Evolutionary conservation across 2,797 vertebrate genomes (phyloP), one percentile per base, ranked within the genome.

Genomic region (Cottoperca gobio): DNA sequence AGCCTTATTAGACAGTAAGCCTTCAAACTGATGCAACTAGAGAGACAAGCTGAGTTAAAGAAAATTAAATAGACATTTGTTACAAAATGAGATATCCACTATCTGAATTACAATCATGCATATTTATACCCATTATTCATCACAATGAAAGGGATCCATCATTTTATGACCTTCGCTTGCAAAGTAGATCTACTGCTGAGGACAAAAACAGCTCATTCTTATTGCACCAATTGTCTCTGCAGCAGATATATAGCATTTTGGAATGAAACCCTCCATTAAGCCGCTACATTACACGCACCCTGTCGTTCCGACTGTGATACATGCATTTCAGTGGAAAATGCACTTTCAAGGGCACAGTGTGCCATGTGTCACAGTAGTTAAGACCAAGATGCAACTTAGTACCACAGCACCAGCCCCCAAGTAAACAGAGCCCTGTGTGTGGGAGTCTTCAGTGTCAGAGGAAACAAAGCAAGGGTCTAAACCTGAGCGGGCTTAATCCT

Each of bases 401-500:
- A 71, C 52, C 74, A 26, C 42, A 59, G 49, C 60, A 42, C 53
- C 72, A 53, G 50, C 78, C 73, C 54, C 82, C 73, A 49, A 60
- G 82, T 85, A 88, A 84, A 88, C 86, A 88, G 50, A 65, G 62
- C 49, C 70, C 83, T 70, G 86, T 79, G 88, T 83, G 86, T 70
- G 86, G 73, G 78, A 72, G 86, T 81, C 86, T 67, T 92, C 73
- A 67, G 77, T 90, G 88, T 86, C 82, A 83, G 55, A 63, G 78
- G 77, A 89, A 86, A 93, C 90, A 92, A 92, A 94, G 90, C 86
- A 73, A 82, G 80, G 80, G 80, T 88, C 89, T 91, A 76, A 91
- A 92, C 89, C 90, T 89, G 86, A 90, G 90, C 76, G 70, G 87
- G 75, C 84, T 87, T 93, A 94, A 94, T 93, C 93, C 92, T 35